A percentile compares a stretch with the other conserved stretches of the same genome.
Evolutionary conservation across 2,113 vertebrate species (phyloP).

Genomic region (Herpailurus yagouaroundi): DNA sequence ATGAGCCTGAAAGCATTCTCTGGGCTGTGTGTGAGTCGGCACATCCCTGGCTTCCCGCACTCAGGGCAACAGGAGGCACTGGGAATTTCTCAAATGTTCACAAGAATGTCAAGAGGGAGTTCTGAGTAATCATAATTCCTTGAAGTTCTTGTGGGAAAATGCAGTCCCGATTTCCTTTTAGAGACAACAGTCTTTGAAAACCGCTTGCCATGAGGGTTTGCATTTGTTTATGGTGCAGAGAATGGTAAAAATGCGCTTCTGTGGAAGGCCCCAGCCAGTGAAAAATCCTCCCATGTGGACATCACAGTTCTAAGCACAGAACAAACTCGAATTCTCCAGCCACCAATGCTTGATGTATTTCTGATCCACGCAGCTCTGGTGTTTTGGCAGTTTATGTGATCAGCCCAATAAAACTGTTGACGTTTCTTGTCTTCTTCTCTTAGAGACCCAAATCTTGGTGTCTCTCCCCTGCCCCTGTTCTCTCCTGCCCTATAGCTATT

Average conservation of each 20-base stretch:
- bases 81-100: conserved; percentile 75
- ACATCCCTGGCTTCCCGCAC: conserved; percentile 55
- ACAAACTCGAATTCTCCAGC: background rate
- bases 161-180: conserved; percentile 64
- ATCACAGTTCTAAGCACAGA: fast-evolving
- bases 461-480: background rate
- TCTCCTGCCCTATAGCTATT: background rate
- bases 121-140: conserved; percentile 78
- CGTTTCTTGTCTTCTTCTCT: background rate
- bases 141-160: conserved; percentile 73
- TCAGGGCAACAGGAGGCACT: background rate
- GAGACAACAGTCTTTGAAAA: conserved; percentile 46
- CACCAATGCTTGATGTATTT: fast-evolving
- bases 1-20: background rate
- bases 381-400: background rate
- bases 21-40: background rate
- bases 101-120: conserved; percentile 43
- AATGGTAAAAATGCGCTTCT: background rate
- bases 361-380: background rate
- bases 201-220: background rate
- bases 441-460: background rate
- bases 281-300: background rate
- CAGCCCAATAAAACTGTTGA: background rate
- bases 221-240: background rate
- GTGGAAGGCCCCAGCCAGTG: background rate